A percentile compares a stretch with the other conserved stretches of the same genome.
These are phyloP conservation scores for Silurus aristotelis DNA, from an alignment of 2,797 vertebrate genomes.

Conservation along the genomic window DNA sequence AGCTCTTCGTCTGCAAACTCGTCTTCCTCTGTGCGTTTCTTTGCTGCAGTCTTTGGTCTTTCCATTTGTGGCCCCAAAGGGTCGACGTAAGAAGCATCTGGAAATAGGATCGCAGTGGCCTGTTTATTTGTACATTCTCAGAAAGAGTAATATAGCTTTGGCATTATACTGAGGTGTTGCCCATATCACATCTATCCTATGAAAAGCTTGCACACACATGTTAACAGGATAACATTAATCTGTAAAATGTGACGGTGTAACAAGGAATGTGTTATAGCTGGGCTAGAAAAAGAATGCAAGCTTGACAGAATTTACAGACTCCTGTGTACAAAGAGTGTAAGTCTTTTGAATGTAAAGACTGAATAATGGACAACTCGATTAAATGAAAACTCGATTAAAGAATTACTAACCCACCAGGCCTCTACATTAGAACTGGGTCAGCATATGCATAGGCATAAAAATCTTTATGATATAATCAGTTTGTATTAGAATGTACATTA, in stretches of 20 bases:
- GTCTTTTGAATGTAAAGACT: not conserved
- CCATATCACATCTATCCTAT: slow-evolving; percentile 1
- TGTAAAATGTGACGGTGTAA: slow-evolving; percentile 26
- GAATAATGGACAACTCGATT: not conserved
- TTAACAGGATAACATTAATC: slow-evolving; percentile 15
- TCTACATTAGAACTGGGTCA: not conserved
- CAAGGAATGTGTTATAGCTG: slow-evolving; percentile 28
- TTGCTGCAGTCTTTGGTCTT: slow-evolving; percentile 91
- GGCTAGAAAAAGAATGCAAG: slow-evolving; percentile 3
- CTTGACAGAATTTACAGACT: not conserved
- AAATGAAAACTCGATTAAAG: not conserved
- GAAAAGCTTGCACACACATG: slow-evolving; percentile 20
- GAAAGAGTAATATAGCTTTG: not conserved
- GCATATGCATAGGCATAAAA: not conserved
- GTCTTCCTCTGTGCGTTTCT: slow-evolving; percentile 84
- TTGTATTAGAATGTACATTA: not conserved
- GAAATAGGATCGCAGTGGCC: slow-evolving; percentile 15
- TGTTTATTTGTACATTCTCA: slow-evolving; percentile 17
- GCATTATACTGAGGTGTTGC: not conserved
- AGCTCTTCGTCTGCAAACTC: slow-evolving; percentile 94
- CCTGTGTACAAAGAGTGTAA: not conserved
- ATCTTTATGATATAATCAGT: not conserved
- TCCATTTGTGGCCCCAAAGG: slow-evolving; percentile 92
- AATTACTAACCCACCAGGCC: not conserved
- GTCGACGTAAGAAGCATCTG: slow-evolving; percentile 91